phyloP scores from a whole-genome alignment of 2,888 invertebrate species.

The Eurytoma adleriae region DNA sequence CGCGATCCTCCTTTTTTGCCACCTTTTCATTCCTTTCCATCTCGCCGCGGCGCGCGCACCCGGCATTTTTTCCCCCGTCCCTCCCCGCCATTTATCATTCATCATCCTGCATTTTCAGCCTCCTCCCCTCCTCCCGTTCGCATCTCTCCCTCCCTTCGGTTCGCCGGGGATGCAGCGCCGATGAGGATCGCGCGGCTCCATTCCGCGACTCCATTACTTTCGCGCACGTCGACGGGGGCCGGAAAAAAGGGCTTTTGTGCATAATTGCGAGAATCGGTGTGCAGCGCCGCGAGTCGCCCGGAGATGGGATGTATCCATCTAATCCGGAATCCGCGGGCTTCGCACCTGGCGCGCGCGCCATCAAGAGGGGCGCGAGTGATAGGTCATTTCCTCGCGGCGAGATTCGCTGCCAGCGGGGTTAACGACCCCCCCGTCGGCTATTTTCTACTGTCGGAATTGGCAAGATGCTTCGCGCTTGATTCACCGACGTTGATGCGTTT shows the following conservation, averaged over 20 bases:
- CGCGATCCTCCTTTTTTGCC: slow-evolving; percentile 11
- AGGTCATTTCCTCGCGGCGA: slow-evolving; percentile 43
- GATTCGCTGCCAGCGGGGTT: slow-evolving; percentile 41
- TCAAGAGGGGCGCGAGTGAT: not conserved
- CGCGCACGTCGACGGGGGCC: no score
- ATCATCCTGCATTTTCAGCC: slow-evolving; percentile 45
- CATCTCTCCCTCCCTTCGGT: slow-evolving; percentile 26
- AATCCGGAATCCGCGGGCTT: no score
- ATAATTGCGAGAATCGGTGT: slow-evolving; percentile 44
- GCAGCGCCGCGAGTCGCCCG: slow-evolving; percentile 31
- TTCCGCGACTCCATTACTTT: no score
- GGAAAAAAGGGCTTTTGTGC: slow-evolving; percentile 31
- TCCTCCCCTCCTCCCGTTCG: not conserved
- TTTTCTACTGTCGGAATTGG: slow-evolving; percentile 32
- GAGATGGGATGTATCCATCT: not conserved
- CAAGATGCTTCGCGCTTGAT: no score
- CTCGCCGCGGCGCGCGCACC: not conserved
- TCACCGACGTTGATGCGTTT: no score
- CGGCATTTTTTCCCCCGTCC: slow-evolving; percentile 27
- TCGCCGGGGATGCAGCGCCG: not conserved
- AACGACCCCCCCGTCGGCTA: slow-evolving; percentile 49
- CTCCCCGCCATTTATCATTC: slow-evolving; percentile 50
- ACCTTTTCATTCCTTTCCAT: slow-evolving; percentile 19
- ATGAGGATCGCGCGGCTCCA: not conserved
- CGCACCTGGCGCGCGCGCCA: not conserved